Evolutionary conservation across 1,140 invertebrate species (phyloP).

Genomic region (Drosophila rhopaloa): DNA sequence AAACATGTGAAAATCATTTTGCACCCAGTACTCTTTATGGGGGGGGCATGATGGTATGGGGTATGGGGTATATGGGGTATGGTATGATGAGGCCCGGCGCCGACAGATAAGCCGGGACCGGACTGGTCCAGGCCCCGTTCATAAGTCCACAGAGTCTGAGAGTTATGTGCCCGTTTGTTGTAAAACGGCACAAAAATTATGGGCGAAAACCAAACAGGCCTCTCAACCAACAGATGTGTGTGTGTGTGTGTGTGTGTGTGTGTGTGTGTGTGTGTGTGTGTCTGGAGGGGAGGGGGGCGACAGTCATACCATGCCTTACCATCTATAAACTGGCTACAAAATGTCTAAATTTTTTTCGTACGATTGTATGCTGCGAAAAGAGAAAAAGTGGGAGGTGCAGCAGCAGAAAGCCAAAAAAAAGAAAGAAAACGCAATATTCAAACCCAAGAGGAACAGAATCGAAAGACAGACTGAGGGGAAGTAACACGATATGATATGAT

Average conservation of each 20-base stretch:
- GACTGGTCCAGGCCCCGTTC: slow-evolving; percentile 31
- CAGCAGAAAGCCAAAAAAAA: slow-evolving; percentile 21
- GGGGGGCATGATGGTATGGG: neutral
- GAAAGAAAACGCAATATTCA: neutral
- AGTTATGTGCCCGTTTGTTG: slow-evolving; percentile 78
- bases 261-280: slow-evolving; percentile 7
- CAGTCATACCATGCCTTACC: slow-evolving; percentile 22
- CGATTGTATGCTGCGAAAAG: neutral
- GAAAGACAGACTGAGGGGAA: slow-evolving; percentile 17
- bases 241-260: slow-evolving; percentile 8
- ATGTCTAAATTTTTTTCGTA: slow-evolving; percentile 63
- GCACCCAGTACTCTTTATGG: slow-evolving; percentile 7
- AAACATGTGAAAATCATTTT: slow-evolving; percentile 81
- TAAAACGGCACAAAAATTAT: slow-evolving; percentile 77
- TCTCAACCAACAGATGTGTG: slow-evolving; percentile 9
- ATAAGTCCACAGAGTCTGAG: slow-evolving; percentile 40
- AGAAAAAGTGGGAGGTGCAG: slow-evolving; percentile 41
- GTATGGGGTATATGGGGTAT: neutral
- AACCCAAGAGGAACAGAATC: neutral
- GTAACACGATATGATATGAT: slow-evolving; percentile 53
- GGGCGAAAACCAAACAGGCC: slow-evolving; percentile 78
- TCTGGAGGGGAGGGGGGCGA: slow-evolving; percentile 1
- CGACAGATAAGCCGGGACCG: slow-evolving; percentile 58
- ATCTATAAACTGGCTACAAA: slow-evolving; percentile 79
- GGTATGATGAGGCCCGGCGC: slow-evolving; percentile 32